Evolutionary conservation across 2,113 vertebrate species (phyloP).

Genomic region (Condylura cristata): DNA sequence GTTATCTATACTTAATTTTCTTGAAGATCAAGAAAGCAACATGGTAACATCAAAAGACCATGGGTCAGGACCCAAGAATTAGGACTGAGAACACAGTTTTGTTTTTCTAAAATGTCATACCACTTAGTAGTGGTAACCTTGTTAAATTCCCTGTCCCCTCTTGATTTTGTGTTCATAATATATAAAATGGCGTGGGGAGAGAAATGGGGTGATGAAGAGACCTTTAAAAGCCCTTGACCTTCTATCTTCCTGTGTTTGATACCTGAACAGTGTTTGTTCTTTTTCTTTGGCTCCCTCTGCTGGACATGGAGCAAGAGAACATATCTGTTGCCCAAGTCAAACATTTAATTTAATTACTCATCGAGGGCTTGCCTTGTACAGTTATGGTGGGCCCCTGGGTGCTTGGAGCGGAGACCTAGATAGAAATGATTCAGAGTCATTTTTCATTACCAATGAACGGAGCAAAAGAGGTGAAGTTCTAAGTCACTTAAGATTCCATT

Average conservation of each 20-base stretch:
- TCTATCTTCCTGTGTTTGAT: neutral
- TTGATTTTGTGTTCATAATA: neutral
- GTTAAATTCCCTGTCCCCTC: neutral
- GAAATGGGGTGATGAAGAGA: neutral
- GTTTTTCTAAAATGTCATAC: neutral
- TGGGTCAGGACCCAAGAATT: neutral
- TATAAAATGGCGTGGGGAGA: neutral
- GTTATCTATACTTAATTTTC: neutral
- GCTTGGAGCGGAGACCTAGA: neutral
- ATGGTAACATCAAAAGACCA: neutral
- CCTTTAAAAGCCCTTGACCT: neutral
- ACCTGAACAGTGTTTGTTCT: neutral
- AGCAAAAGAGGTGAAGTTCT: neutral
- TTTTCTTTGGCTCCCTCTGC: constrained; percentile 72
- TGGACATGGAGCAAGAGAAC: constrained; percentile 30
- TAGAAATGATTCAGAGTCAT: neutral
- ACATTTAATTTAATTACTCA: neutral
- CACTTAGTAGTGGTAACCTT: neutral
- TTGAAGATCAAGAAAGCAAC: neutral
- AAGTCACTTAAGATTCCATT: neutral
- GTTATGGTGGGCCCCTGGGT: neutral
- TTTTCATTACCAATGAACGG: neutral
- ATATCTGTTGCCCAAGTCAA: neutral
- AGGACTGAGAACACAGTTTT: neutral
- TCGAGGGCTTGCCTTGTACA: neutral